Percentiles rank a stretch among this genome's conserved stretches.
Conservation (phyloP, 2,113 vertebrate genomes). For the Brachirus orientalis region DNA sequence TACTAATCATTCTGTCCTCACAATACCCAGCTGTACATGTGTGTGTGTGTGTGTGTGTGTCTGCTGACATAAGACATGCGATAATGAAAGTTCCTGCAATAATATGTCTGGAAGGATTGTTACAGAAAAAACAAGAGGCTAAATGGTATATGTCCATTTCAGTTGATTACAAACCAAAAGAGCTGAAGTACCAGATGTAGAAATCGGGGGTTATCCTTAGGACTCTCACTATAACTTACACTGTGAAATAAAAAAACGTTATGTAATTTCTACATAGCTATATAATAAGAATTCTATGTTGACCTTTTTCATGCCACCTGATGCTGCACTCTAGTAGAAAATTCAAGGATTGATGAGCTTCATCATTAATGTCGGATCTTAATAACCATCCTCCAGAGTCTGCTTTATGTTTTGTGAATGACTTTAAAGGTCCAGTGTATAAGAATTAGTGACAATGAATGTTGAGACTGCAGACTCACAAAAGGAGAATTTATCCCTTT, state of each 20-base stretch:
- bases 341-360: neutral
- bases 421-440: no score
- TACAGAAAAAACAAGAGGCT: neutral
- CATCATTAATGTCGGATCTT: neutral
- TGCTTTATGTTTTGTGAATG: neutral
- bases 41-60: conserved; percentile 16
- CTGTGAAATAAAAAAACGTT: no score
- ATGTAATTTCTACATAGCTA: neutral
- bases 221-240: no score
- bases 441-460: no score
- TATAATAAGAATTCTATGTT: neutral
- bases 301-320: neutral
- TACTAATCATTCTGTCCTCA: conserved; percentile 47
- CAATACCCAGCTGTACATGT: conserved; percentile 34
- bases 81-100: conserved; percentile 12
- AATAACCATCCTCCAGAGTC: no score
- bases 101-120: conserved; percentile 8
- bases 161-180: neutral
- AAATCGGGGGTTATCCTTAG: neutral
- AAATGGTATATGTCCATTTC: neutral
- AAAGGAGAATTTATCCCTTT: no score
- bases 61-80: neutral
- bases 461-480: no score
- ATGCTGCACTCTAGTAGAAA: neutral
- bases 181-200: neutral